Evolutionary conservation across 2,888 invertebrate species (phyloP), one percentile per base, ranked within the genome.

Genomic region (Chromoteleia sp.): DNA sequence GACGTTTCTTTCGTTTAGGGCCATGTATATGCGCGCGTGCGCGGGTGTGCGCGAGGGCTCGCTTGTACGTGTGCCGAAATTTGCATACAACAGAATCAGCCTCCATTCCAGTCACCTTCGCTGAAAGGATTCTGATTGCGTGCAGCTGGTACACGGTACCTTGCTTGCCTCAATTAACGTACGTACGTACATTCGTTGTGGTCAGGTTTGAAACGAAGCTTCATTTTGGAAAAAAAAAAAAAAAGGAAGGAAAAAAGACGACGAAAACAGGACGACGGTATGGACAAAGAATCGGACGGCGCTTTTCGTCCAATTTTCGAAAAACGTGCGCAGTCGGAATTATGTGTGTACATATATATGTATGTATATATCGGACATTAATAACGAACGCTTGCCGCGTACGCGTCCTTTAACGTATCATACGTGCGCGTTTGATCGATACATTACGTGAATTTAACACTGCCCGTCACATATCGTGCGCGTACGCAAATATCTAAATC

Each of bases 61-160:
- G 52, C 30, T 25, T 52, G 65, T 71, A 33, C 41, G 61, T 48
- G 75, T 17, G 39, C 74, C 74, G 15, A 65, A 82, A 78, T 83
- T 75, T 81, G 71, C 77, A 67, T 83, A 81, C 74, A 78, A 80
- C 73, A 67, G 77, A 77, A 80, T 83, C 74, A 71, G 59, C 65
- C 68, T 45, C 74, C 50, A 68, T 65, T 74, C 59, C 63, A 58
- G 67, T 61, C 70, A 70, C 76, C 75, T 80, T 73, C 63, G 43
- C 80, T 83, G 80, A 76, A 80, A 80, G 82, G 77, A 73, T 73
- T 76, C 71, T 82, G 79, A 82, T 82, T 82, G 73, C 79, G 58
- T 70, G 58, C 70, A 74, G 68, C 68, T 68, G 70, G 61, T 45
- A 61, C 61, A 21, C 54, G 50, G 58, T 70, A 54, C 68, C 74